A percentile compares a stretch with the other conserved stretches of the same genome.
Evolutionary conservation across 2,113 vertebrate genomes (phyloP).

Genomic region (Zeus faber): DNA sequence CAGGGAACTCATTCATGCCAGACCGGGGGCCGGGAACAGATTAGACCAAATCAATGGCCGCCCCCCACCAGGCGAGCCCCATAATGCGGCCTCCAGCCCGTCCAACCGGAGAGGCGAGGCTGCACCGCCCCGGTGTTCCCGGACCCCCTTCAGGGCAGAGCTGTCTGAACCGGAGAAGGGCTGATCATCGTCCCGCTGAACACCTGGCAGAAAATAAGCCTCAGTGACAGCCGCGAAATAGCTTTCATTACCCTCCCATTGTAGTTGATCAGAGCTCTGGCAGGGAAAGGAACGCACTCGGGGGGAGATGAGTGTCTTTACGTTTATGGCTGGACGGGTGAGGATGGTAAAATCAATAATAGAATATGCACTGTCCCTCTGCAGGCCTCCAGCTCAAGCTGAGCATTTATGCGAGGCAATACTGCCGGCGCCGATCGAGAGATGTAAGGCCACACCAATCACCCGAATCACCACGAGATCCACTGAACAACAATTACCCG

Average conservation of each 20-base stretch:
- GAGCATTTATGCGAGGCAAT: conserved; percentile 49
- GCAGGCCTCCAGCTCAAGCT: conserved; percentile 42
- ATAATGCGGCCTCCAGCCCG: conserved; percentile 56
- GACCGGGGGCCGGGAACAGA: conserved; percentile 51
- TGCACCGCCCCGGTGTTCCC: conserved; percentile 33
- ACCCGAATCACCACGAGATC: conserved; percentile 42
- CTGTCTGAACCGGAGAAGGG: conserved; percentile 48
- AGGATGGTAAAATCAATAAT: conserved; percentile 61
- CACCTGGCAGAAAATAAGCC: conserved; percentile 59
- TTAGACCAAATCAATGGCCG: conserved; percentile 70
- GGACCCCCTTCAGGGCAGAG: conserved; percentile 60
- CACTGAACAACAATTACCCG: conserved; percentile 48
- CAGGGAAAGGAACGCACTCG: conserved; percentile 45
- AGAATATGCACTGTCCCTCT: conserved; percentile 53
- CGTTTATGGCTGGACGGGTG: conserved; percentile 38
- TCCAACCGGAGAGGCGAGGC: conserved; percentile 36
- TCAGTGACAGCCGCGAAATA: conserved; percentile 49
- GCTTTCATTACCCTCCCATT: conserved; percentile 62
- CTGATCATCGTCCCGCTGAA: conserved; percentile 68
- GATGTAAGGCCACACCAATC: conserved; percentile 47
- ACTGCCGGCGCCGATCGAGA: conserved; percentile 41
- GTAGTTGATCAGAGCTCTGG: conserved; percentile 56
- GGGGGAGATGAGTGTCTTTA: conserved; percentile 30
- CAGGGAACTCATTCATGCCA: conserved; percentile 61
- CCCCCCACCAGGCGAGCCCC: conserved; percentile 34